A percentile compares a stretch with the other conserved stretches of the same genome.
Conservation (phyloP, 2,888 invertebrate genomes). For the Argyresthia albistria region DNA sequence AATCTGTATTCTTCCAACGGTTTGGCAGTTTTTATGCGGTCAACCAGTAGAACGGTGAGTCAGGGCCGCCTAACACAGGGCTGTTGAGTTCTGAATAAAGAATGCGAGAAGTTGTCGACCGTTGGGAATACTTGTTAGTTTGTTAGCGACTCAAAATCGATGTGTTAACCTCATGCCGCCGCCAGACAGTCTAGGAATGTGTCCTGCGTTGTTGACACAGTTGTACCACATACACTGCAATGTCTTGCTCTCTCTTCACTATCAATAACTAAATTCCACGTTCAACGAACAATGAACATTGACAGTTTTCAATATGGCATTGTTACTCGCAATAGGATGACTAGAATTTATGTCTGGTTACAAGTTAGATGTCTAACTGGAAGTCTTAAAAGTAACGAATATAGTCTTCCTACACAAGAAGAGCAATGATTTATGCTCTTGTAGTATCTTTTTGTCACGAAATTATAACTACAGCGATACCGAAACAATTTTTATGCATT, state of each 20-base stretch:
- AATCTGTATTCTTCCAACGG: conserved; percentile 32
- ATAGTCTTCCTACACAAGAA: no score
- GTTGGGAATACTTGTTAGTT: neutral
- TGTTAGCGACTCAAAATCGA: conserved; percentile 3
- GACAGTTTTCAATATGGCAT: conserved; percentile 20
- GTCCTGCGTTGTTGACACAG: conserved; percentile 32
- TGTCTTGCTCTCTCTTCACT: conserved; percentile 29
- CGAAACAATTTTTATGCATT: neutral
- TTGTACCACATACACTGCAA: conserved; percentile 20
- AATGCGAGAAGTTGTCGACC: neutral
- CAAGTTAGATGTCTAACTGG: no score
- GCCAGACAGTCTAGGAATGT: conserved; percentile 9
- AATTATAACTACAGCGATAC: neutral
- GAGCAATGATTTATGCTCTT: no score
- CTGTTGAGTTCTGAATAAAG: neutral
- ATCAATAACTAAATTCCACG: conserved; percentile 42
- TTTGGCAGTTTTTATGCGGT: conserved; percentile 14
- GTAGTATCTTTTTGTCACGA: no score
- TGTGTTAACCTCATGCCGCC: neutral
- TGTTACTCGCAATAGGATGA: conserved; percentile 17
- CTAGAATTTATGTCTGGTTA: no score
- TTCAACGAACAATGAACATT: conserved; percentile 31
- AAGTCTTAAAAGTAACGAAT: no score
- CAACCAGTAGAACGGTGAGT: neutral
- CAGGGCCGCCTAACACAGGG: neutral